Evolutionary conservation across 2,888 invertebrate species (phyloP).

Genomic region (Nemapogon koenigi): DNA sequence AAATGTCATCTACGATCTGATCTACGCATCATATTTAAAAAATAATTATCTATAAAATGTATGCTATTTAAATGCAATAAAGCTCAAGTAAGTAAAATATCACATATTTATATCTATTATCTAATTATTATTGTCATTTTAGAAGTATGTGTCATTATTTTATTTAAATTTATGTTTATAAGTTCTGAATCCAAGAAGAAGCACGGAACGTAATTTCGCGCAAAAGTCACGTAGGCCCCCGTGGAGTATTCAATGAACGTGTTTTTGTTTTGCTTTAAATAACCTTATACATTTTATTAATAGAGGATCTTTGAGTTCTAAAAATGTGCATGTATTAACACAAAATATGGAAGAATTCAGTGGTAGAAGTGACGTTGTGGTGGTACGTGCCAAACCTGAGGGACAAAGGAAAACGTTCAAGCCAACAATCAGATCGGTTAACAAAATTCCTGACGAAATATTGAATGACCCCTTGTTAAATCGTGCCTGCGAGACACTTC

Average conservation of each 20-base stretch:
- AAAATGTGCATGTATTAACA: slow-evolving; percentile 9
- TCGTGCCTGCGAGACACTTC: slow-evolving; percentile 76
- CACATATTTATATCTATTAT: not conserved
- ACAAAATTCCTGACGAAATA: slow-evolving; percentile 82
- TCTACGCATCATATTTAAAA: too few species aligned
- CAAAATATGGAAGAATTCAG: slow-evolving; percentile 38
- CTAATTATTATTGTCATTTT: too few species aligned
- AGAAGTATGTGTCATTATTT: too few species aligned
- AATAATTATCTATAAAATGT: not conserved
- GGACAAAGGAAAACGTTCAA: slow-evolving; percentile 79
- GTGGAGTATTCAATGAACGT: slow-evolving; percentile 32
- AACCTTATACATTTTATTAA: slow-evolving; percentile 21
- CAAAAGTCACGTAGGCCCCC: slow-evolving; percentile 58
- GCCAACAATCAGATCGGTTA: slow-evolving; percentile 71
- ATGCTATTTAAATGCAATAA: not conserved
- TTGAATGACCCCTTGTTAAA: slow-evolving; percentile 76
- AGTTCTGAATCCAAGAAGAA: too few species aligned
- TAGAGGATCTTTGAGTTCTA: slow-evolving; percentile 8
- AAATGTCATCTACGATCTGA: too few species aligned
- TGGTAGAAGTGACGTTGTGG: slow-evolving; percentile 56
- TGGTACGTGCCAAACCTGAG: slow-evolving; percentile 79
- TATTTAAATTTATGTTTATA: too few species aligned
- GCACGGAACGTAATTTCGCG: slow-evolving; percentile 27
- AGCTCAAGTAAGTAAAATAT: not conserved
- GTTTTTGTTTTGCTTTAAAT: slow-evolving; percentile 34